Base-by-base conservation (phyloP, 2,113 vertebrate genomes). In the Rana temporaria region DNA sequence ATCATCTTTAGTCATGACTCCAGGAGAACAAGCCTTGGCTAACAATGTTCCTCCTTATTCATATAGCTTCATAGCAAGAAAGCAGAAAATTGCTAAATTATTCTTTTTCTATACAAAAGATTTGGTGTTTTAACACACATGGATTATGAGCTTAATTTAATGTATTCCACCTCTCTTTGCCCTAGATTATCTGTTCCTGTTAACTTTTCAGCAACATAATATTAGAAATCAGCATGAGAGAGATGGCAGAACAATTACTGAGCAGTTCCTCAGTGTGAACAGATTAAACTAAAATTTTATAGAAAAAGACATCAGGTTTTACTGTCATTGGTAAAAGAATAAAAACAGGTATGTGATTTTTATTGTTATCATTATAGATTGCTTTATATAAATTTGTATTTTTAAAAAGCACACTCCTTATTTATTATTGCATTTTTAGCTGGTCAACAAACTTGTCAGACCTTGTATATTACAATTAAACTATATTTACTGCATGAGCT, bases 151-250 rank as follows among this genome's bases (percentile, higher is more conserved):
- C 60, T 63, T 22, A 22, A 63, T 63, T 22, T 63, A 63, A 22
- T 63, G 20, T 63, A 22, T 22, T 63, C 22, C n/a, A 20, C 22
- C 60, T 63, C 60, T 26, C 60, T 12, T 26, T 63, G 60, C 20
- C 20, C 60, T 26, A 63, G 56, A n/a, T 57, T 63, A 22, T 63
- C 20, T 22, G 11, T 63, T 63, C 19, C 60, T 63, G 60, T 19
- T 63, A 63, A 63, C 60, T 20, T 63, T 26, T 63, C 6, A 63
- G 60, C 60, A 63, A 22, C n/a, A 63, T 63, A 63, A 63, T 63
- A 63, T 63, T 63, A 63, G n/a, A 63, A 63, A 63, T 20, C 60
- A 63, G 60, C 60, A 63, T 63, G 60, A 22, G 8, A 26, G 60
- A 63, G 60, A 63, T 63, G 20, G 20, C 22, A 63, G 60, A 20